Evolutionary conservation across 2,113 vertebrate genomes (phyloP).

Genomic region (Mionectes macconnelli): DNA sequence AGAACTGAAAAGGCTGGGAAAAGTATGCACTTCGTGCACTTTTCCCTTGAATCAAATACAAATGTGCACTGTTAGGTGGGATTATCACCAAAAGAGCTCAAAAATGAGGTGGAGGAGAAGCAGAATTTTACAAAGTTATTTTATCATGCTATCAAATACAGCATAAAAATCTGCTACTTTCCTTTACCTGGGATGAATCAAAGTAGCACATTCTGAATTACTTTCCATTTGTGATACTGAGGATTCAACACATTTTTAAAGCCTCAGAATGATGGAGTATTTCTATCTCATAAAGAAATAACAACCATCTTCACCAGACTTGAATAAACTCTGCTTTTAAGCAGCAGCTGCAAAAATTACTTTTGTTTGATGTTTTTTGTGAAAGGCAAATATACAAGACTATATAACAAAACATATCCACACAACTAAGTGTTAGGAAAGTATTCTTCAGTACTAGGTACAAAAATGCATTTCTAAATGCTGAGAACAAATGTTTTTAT

Average conservation of each 20-base stretch:
- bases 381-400: not conserved
- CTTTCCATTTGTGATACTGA: not conserved
- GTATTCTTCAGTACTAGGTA: not conserved
- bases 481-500: not conserved
- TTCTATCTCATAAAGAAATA: not conserved
- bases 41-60: slow-evolving; percentile 45
- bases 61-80: slow-evolving; percentile 32
- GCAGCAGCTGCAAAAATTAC: not conserved
- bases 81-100: slow-evolving; percentile 58
- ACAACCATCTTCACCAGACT: not conserved
- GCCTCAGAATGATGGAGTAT: not conserved
- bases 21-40: slow-evolving; percentile 47
- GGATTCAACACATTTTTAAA: not conserved
- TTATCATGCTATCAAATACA: not conserved
- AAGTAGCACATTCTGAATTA: not conserved
- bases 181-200: not conserved
- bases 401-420: not conserved
- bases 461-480: not conserved
- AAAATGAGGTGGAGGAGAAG: not conserved
- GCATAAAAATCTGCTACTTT: not conserved
- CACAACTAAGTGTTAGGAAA: not conserved
- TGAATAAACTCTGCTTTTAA: not conserved
- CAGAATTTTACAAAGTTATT: not conserved
- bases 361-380: not conserved
- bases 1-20: slow-evolving; percentile 69